Percentiles rank a stretch among this genome's conserved stretches.
These are phyloP conservation scores for Hirtodrosophila duncani DNA, from an alignment of 2,888 invertebrate species.

Conservation along the genomic window DNA sequence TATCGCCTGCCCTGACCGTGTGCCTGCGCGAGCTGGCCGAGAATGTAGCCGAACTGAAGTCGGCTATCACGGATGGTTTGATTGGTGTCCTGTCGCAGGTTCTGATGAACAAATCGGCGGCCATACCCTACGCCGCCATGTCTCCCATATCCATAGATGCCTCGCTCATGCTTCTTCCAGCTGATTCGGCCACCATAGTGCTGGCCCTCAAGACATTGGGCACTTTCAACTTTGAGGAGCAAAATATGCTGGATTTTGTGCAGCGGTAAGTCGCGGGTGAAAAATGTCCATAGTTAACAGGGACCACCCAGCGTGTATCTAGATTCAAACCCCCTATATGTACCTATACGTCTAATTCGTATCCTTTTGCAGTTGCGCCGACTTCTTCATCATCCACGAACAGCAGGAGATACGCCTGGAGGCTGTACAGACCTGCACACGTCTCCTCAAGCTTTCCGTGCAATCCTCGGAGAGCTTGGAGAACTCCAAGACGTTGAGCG, in stretches of 20 bases:
- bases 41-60: slow-evolving; percentile 91
- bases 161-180: slow-evolving; percentile 75
- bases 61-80: slow-evolving; percentile 94
- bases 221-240: slow-evolving; percentile 93
- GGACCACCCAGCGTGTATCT: no score
- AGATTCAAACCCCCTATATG: no score
- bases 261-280: slow-evolving; percentile 80
- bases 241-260: slow-evolving; percentile 94
- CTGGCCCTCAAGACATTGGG: slow-evolving; percentile 95
- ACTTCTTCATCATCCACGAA: slow-evolving; percentile 93
- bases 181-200: slow-evolving; percentile 90
- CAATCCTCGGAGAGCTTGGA: slow-evolving; percentile 81
- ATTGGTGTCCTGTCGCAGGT: slow-evolving; percentile 94
- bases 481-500: slow-evolving; percentile 90
- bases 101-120: slow-evolving; percentile 90
- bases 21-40: slow-evolving; percentile 93
- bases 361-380: slow-evolving; percentile 84
- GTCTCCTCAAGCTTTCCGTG: slow-evolving; percentile 90
- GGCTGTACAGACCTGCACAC: slow-evolving; percentile 95
- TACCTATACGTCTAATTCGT: neutral
- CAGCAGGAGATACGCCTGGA: slow-evolving; percentile 94
- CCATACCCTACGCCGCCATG: slow-evolving; percentile 81
- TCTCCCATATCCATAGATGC: slow-evolving; percentile 77
- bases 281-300: no score
- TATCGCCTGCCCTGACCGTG: slow-evolving; percentile 93